A percentile compares a stretch with the other conserved stretches of the same genome.
These are phyloP conservation scores for Volucella inanis DNA, from an alignment of 2,888 invertebrate species.

Conservation along the genomic window DNA sequence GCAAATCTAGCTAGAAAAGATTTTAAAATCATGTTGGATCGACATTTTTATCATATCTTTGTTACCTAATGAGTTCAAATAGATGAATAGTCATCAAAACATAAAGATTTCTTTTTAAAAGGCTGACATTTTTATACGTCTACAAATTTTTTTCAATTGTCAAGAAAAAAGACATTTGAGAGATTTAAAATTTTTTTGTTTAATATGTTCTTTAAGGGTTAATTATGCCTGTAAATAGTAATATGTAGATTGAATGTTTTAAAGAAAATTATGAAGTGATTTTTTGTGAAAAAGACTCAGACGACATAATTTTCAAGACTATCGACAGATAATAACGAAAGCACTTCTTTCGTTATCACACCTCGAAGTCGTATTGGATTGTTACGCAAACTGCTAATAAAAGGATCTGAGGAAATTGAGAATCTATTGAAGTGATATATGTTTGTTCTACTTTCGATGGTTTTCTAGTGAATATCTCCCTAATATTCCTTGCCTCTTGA, in stretches of 20 bases:
- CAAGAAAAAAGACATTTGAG: too few species aligned
- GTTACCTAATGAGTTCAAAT: too few species aligned
- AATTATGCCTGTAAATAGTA: too few species aligned
- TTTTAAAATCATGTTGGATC: background rate
- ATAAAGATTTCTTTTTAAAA: background rate
- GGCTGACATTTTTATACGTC: background rate
- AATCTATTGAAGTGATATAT: background rate
- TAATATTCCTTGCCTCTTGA: constrained; percentile 21
- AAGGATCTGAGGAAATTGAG: constrained; percentile 9
- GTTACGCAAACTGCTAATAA: constrained; percentile 1
- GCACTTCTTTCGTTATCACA: constrained; percentile 1
- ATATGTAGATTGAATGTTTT: too few species aligned
- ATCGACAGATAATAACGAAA: background rate
- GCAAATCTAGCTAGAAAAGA: constrained; percentile 2
- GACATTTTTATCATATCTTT: background rate
- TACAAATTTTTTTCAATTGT: background rate
- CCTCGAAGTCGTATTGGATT: constrained; percentile 1
- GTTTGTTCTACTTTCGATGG: background rate
- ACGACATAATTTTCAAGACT: constrained; percentile 4
- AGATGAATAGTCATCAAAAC: background rate
- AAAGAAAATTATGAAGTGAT: too few species aligned
- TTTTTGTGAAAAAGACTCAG: too few species aligned
- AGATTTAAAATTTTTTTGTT: too few species aligned
- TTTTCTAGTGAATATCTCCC: background rate
- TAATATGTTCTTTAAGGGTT: too few species aligned